Evolutionary conservation across 2,113 vertebrate genomes (phyloP).

Genomic region (Trachemys scripta): DNA sequence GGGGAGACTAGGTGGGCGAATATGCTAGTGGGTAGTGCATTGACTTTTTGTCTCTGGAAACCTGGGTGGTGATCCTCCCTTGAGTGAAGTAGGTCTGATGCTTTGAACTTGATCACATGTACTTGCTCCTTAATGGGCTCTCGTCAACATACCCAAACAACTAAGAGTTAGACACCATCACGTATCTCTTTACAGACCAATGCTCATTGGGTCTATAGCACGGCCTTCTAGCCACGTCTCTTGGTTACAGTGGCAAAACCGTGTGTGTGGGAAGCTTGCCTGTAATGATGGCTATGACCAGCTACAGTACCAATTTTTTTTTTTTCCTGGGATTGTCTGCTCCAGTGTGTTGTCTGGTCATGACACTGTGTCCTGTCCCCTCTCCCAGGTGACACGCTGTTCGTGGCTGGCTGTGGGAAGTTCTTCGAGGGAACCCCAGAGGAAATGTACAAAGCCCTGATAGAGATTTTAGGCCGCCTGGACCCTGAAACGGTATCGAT

Average conservation of each 20-base stretch:
- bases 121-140: background rate
- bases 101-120: background rate
- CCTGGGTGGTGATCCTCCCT: background rate
- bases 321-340: background rate
- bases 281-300: background rate
- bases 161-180: background rate
- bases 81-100: background rate
- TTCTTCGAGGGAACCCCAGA: conserved; percentile 97
- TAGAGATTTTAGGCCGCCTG: conserved; percentile 90
- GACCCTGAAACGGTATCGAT: conserved; percentile 89
- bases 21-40: background rate
- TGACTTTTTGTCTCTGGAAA: background rate
- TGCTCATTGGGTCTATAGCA: background rate
- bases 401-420: conserved; percentile 96
- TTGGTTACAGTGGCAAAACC: background rate
- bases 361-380: background rate
- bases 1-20: background rate
- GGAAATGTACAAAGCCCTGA: conserved; percentile 95
- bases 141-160: background rate
- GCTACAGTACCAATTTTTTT: background rate
- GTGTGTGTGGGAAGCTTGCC: background rate
- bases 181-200: background rate
- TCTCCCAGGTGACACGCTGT: conserved; percentile 92
- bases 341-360: background rate
- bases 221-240: background rate